phyloP scores from a whole-genome alignment of 2,888 invertebrate species.

The Pristionchus fissidentatus region DNA sequence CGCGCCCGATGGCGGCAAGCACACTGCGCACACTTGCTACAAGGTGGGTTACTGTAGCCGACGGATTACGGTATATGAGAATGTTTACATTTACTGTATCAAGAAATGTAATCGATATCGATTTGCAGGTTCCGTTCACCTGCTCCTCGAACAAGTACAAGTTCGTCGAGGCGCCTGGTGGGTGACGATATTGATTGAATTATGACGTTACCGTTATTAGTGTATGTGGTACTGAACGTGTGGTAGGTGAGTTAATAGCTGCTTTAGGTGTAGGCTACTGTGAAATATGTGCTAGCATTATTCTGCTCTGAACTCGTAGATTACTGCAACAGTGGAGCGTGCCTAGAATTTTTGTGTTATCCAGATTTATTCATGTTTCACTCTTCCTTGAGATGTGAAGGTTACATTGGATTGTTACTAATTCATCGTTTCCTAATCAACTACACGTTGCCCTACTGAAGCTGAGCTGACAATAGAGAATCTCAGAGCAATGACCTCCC shows the following conservation, averaged over 20 bases:
- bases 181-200: not conserved
- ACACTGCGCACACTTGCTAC: conserved; percentile 78
- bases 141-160: conserved; percentile 66
- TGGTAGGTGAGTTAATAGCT: too few species aligned
- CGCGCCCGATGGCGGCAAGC: conserved; percentile 76
- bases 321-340: not conserved
- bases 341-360: not conserved
- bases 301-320: too few species aligned
- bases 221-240: too few species aligned
- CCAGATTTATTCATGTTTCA: too few species aligned
- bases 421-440: too few species aligned
- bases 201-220: too few species aligned
- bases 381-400: too few species aligned
- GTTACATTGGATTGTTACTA: too few species aligned
- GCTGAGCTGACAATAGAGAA: conserved; percentile 56
- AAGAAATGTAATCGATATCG: not conserved
- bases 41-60: too few species aligned
- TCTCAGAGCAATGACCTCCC: conserved; percentile 52
- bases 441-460: too few species aligned
- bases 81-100: not conserved
- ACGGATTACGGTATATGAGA: conserved; percentile 49
- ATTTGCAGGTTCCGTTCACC: conserved; percentile 70
- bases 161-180: conserved; percentile 54
- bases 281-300: too few species aligned
- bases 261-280: too few species aligned